Evolutionary conservation across 2,113 vertebrate genomes (phyloP).

Genomic region (Megaceryle torquata): DNA sequence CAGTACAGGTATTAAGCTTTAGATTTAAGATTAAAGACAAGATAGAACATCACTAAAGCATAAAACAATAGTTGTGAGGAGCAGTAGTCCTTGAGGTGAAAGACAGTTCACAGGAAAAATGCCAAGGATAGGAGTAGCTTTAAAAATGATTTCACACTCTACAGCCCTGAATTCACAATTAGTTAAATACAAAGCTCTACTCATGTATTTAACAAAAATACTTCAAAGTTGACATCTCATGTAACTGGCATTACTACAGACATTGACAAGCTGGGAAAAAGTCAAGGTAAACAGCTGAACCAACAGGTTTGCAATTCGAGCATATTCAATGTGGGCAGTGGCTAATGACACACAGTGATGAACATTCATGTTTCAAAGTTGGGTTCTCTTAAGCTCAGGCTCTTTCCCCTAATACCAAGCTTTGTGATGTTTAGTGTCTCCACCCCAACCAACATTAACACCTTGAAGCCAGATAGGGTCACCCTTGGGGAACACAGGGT

Average conservation of each 20-base stretch:
- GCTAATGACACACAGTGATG: neutral
- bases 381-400: neutral
- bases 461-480: neutral
- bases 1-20: neutral
- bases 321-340: neutral
- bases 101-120: neutral
- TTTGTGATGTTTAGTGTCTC: neutral
- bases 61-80: neutral
- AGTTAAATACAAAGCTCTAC: slow-evolving; percentile 58
- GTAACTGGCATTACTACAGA: neutral
- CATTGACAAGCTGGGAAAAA: neutral
- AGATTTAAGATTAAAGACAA: neutral
- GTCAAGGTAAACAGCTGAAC: neutral
- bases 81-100: neutral
- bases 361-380: fast-evolving
- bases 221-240: neutral
- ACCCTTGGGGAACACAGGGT: neutral
- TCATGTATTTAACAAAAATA: slow-evolving; percentile 48
- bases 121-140: neutral
- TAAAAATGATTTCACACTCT: slow-evolving; percentile 1
- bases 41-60: neutral
- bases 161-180: slow-evolving; percentile 3
- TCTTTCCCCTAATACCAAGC: neutral
- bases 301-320: fast-evolving
- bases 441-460: neutral